Conservation (phyloP, 2,888 invertebrate species). For the Rhorus exstirpatorius region DNA sequence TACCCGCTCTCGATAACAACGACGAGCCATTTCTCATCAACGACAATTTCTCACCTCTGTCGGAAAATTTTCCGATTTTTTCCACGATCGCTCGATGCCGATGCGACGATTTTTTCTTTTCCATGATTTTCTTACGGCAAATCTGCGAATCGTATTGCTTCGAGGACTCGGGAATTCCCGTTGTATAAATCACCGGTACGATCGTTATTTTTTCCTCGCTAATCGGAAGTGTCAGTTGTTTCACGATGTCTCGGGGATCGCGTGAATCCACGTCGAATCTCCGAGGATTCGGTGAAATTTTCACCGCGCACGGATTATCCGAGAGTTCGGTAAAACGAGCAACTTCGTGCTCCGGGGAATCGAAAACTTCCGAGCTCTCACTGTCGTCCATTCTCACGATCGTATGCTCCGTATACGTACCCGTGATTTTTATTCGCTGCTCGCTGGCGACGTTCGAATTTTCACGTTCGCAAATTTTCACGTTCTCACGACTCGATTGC, state of each 20-base stretch:
- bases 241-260: not conserved
- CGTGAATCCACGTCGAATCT: slow-evolving; percentile 15
- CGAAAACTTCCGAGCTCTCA: slow-evolving; percentile 1
- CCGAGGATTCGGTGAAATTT: slow-evolving; percentile 17
- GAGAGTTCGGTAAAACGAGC: slow-evolving; percentile 4
- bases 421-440: slow-evolving; percentile 41
- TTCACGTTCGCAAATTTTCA: slow-evolving; percentile 7
- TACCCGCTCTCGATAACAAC: slow-evolving; percentile 15
- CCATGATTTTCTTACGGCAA: not conserved
- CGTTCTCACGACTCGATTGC: not conserved
- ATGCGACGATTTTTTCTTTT: not conserved
- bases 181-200: slow-evolving; percentile 73
- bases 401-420: slow-evolving; percentile 40
- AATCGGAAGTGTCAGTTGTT: slow-evolving; percentile 20
- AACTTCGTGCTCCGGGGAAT: slow-evolving; percentile 22
- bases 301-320: slow-evolving; percentile 17
- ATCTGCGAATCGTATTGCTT: slow-evolving; percentile 4
- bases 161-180: slow-evolving; percentile 65
- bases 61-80: not conserved
- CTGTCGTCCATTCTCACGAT: slow-evolving; percentile 36
- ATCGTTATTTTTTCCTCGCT: slow-evolving; percentile 72
- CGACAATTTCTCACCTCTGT: slow-evolving; percentile 6
- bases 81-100: slow-evolving; percentile 26
- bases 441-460: not conserved
- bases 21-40: slow-evolving; percentile 19